phyloP scores from a whole-genome alignment of 2,113 vertebrate species.

The Carollia perspicillata region DNA sequence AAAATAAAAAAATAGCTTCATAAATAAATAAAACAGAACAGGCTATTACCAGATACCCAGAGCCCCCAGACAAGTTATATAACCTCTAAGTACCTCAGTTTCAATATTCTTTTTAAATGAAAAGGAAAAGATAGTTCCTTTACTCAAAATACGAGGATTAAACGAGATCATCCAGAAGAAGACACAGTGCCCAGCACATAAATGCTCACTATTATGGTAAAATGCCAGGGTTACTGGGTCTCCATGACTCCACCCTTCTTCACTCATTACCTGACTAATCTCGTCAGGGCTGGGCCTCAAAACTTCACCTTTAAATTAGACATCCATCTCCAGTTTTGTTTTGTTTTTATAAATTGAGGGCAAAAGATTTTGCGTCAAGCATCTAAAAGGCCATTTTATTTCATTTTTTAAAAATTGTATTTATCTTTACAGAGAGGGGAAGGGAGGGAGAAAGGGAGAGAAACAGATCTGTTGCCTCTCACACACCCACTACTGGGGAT shows the following conservation, averaged over 20 bases:
- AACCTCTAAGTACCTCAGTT: neutral
- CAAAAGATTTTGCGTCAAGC: neutral
- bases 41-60: neutral
- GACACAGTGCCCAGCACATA: neutral
- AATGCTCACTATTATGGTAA: neutral
- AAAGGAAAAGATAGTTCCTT: neutral
- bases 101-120: neutral
- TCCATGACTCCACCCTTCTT: neutral
- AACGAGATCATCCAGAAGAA: neutral
- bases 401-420: too few species aligned
- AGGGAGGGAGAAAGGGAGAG: too few species aligned
- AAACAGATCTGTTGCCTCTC: too few species aligned
- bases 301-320: constrained; percentile 27
- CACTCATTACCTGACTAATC: neutral
- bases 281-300: neutral
- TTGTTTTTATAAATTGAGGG: neutral
- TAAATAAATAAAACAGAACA: neutral
- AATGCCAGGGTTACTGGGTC: neutral
- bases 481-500: too few species aligned
- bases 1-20: too few species aligned
- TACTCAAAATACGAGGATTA: neutral
- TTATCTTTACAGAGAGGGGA: too few species aligned
- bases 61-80: constrained; percentile 23
- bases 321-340: neutral
- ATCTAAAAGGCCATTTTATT: neutral